phyloP scores from a whole-genome alignment of 2,797 vertebrate genomes.

The Malurus splendens region DNA sequence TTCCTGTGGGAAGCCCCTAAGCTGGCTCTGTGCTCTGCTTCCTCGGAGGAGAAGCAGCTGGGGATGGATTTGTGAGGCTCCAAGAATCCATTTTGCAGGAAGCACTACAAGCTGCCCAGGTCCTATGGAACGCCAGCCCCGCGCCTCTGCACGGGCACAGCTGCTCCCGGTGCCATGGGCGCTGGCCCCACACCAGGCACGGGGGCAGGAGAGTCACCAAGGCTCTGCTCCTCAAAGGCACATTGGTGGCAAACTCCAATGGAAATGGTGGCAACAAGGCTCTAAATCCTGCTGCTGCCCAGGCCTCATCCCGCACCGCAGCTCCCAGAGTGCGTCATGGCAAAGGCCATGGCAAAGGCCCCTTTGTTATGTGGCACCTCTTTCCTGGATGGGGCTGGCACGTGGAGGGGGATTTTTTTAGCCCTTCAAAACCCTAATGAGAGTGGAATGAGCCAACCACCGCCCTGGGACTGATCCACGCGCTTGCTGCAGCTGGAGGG shows the following conservation, averaged over 20 bases:
- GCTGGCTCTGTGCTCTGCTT: not conserved
- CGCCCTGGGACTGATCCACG: accelerated
- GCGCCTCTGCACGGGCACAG: accelerated
- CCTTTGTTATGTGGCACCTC: not conserved
- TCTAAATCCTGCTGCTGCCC: not conserved
- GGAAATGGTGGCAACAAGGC: not conserved
- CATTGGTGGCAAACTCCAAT: not conserved
- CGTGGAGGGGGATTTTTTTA: accelerated
- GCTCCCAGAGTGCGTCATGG: not conserved
- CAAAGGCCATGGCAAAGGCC: not conserved
- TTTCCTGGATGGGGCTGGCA: not conserved
- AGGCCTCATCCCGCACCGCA: not conserved
- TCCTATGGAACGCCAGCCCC: not conserved
- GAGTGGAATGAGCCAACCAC: not conserved
- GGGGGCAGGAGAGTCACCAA: not conserved
- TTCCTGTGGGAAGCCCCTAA: not conserved
- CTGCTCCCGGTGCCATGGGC: accelerated
- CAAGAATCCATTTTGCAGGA: not conserved
- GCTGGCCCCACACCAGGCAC: not conserved
- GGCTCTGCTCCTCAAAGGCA: not conserved
- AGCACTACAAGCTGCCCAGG: not conserved
- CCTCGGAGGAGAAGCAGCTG: not conserved
- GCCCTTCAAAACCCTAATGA: not conserved
- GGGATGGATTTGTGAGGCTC: not conserved
- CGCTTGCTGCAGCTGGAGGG: not conserved